Percentiles rank a stretch among this genome's conserved stretches.
phyloP scores from a whole-genome alignment of 1,140 invertebrate species.

The Tetraneura akinire region DNA sequence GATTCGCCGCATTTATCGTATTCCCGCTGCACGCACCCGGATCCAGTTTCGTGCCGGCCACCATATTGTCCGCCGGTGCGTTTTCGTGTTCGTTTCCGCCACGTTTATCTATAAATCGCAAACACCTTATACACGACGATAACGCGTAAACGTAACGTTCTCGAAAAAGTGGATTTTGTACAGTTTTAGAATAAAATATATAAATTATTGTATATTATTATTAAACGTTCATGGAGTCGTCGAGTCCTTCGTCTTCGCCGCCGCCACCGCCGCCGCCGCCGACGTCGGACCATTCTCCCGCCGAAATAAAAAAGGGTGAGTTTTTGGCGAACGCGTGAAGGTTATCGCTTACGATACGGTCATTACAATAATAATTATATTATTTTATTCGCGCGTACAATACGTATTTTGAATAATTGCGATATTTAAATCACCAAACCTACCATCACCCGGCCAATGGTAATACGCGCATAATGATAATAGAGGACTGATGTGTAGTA shows the following conservation, averaged over 20 bases:
- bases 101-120: neutral
- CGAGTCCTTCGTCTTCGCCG: neutral
- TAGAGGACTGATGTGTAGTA: neutral
- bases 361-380: too few relatives aligned
- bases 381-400: neutral
- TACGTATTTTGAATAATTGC: neutral
- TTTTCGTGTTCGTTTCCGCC: neutral
- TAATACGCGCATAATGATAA: neutral
- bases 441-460: too few relatives aligned
- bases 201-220: too few relatives aligned
- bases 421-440: neutral
- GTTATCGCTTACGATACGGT: too few relatives aligned
- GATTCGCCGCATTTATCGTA: slow-evolving; percentile 3
- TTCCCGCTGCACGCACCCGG: too few relatives aligned
- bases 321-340: neutral
- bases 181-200: too few relatives aligned
- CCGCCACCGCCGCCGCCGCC: slow-evolving; percentile 1
- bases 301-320: neutral
- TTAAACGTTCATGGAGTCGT: neutral
- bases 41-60: slow-evolving; percentile 41
- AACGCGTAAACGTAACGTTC: too few relatives aligned
- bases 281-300: neutral
- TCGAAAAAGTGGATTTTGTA: too few relatives aligned
- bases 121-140: too few relatives aligned
- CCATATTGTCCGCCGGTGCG: slow-evolving; percentile 31